Percentiles rank a stretch among this genome's conserved stretches.
These are phyloP conservation scores for Arremon aurantiirostris DNA, from an alignment of 2,797 vertebrate genomes.

Conservation along the genomic window DNA sequence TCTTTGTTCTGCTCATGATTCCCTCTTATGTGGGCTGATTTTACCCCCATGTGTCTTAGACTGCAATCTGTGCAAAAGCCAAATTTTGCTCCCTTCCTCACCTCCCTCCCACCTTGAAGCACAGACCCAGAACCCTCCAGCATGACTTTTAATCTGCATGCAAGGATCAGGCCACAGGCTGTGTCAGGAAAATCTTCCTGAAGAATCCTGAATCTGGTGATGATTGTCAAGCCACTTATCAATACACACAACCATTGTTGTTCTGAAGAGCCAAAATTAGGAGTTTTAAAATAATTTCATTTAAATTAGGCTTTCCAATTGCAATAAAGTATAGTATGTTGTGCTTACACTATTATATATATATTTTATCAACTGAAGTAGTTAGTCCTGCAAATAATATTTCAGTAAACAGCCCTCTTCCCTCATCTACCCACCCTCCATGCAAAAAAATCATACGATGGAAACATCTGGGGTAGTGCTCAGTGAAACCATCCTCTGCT, in stretches of 20 bases:
- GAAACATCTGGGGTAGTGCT: background rate
- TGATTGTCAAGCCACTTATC: background rate
- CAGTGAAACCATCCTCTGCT: background rate
- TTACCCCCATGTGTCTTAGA: background rate
- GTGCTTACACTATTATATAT: background rate
- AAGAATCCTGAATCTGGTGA: background rate
- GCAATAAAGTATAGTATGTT: background rate
- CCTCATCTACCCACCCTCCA: background rate
- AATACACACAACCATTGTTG: background rate
- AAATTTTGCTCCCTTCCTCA: background rate
- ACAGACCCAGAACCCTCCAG: background rate
- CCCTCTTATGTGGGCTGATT: background rate
- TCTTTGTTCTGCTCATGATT: background rate
- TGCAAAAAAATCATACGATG: background rate
- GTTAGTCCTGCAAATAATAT: background rate
- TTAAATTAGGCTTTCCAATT: background rate
- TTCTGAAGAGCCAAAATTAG: background rate
- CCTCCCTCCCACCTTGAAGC: background rate
- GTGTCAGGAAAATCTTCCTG: background rate
- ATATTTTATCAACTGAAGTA: background rate
- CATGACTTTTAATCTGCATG: background rate
- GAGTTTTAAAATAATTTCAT: background rate
- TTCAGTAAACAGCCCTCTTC: background rate
- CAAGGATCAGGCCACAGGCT: background rate
- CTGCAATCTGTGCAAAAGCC: background rate